A percentile compares a stretch with the other conserved stretches of the same genome.
Conservation (phyloP, 2,888 invertebrate species). For the Ophioninae sp. region DNA sequence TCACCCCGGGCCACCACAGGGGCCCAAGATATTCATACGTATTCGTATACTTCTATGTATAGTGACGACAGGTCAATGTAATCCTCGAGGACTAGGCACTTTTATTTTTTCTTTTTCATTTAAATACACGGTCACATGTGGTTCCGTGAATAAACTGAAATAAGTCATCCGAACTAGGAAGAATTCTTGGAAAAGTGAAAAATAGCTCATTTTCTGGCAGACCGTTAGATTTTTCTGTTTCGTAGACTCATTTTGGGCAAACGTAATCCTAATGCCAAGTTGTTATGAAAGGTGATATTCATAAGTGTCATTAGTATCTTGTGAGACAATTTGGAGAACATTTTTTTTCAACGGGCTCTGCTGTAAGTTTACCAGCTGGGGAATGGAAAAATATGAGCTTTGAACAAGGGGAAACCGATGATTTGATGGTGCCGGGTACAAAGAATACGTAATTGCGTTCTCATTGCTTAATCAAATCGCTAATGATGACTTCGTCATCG, state of each 20-base stretch:
- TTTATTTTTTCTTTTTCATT: slow-evolving; percentile 25
- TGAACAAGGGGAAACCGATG: slow-evolving; percentile 29
- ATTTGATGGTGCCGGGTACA: background rate
- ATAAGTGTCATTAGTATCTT: background rate
- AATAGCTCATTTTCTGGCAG: background rate
- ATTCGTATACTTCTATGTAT: background rate
- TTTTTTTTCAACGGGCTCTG: slow-evolving; percentile 12
- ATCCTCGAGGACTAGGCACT: slow-evolving; percentile 57
- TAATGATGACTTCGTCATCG: slow-evolving; percentile 66
- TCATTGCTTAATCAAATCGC: slow-evolving; percentile 69
- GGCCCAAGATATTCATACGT: slow-evolving; percentile 16
- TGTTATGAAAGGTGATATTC: background rate
- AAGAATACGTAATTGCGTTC: slow-evolving; percentile 23
- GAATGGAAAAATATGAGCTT: slow-evolving; percentile 46
- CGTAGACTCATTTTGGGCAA: background rate
- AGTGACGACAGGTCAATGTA: slow-evolving; percentile 61
- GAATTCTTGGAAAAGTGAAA: background rate
- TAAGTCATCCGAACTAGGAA: slow-evolving; percentile 1
- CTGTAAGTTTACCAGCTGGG: slow-evolving; percentile 43
- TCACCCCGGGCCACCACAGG: slow-evolving; percentile 63
- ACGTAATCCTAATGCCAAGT: background rate
- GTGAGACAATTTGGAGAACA: background rate
- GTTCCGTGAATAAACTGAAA: slow-evolving; percentile 28
- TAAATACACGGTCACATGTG: slow-evolving; percentile 7
- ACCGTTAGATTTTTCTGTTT: background rate